phyloP scores from a whole-genome alignment of 1,140 invertebrate genomes.

The Bradynema listronoti region DNA sequence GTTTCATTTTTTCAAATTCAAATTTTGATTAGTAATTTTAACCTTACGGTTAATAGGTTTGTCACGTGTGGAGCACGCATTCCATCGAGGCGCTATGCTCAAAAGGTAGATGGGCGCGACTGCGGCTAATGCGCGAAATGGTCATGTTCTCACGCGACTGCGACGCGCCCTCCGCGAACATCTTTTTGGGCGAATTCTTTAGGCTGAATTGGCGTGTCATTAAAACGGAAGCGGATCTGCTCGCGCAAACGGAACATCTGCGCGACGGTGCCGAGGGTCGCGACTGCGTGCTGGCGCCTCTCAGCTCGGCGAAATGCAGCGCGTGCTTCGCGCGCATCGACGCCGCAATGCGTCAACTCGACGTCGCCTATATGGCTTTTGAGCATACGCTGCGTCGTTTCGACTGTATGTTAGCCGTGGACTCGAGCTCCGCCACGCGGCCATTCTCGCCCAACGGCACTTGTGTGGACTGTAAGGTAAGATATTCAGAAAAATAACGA shows the following conservation, averaged over 20 bases:
- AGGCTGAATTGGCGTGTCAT: slow-evolving; percentile 34
- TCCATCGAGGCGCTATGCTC: slow-evolving; percentile 34
- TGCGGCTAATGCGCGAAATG: slow-evolving; percentile 27
- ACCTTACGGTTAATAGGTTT: slow-evolving; percentile 27
- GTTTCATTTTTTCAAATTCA: not conserved
- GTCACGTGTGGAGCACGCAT: slow-evolving; percentile 40
- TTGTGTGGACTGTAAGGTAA: slow-evolving; percentile 52
- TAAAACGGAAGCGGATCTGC: slow-evolving; percentile 34
- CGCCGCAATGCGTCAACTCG: slow-evolving; percentile 21
- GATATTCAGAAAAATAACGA: slow-evolving; percentile 8
- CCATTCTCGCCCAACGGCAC: slow-evolving; percentile 58
- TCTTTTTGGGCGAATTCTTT: slow-evolving; percentile 41
- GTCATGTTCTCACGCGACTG: slow-evolving; percentile 40
- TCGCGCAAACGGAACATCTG: slow-evolving; percentile 34
- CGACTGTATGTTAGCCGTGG: slow-evolving; percentile 49
- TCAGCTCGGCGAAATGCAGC: slow-evolving; percentile 25
- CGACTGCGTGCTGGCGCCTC: slow-evolving; percentile 30
- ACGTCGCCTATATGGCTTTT: slow-evolving; percentile 38
- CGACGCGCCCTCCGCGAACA: slow-evolving; percentile 18
- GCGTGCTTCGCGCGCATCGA: slow-evolving; percentile 38
- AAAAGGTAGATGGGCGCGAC: slow-evolving; percentile 26
- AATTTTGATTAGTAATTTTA: too few species aligned
- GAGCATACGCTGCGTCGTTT: slow-evolving; percentile 42
- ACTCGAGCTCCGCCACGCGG: slow-evolving; percentile 47
- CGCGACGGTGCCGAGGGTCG: slow-evolving; percentile 22